Base-by-base conservation (phyloP, 2,888 invertebrate genomes). In the Xanthorhoe spadicearia region DNA sequence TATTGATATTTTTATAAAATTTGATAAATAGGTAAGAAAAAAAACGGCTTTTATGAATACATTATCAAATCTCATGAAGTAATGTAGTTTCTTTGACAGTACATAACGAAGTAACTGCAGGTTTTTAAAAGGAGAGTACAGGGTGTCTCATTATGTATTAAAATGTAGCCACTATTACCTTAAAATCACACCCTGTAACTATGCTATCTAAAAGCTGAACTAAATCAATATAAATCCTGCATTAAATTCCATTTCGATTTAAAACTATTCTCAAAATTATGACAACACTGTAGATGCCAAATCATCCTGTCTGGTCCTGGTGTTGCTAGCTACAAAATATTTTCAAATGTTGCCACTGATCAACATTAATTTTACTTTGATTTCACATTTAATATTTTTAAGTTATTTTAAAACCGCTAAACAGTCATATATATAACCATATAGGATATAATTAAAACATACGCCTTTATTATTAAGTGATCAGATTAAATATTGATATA, bases 391-490 rank as follows among this genome's bases (percentile, higher is more conserved):
- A 43, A 35, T 62, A 57, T 43, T 23, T 61, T 55, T 13, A 28
- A 32, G 17, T 60, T 65, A 51, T 17, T 59, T 59, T 52, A 54
- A 59, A 64, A 64, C 64, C 58, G 54, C 64, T 64, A 59, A 64
- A 64, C 53, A 54, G 58, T 64, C 64, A 63, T 63, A 63, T 63
- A 63, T 23, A 23, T 1, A 52, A 63, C 53, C 52, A 10, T 46
- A 19, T 32, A 28, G 2, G 15, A 43, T 19, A 43, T 43, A 43
- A 10, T 13, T 38, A 13, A 13, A 43, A 43, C 4, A 4, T 43
- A 43, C 38, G 38, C 13, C 13, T 43, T 43, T 13, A 32, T 6
- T 13, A 13, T 13, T 43, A 10, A 43, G 13, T 43, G 3, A 43
- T 13, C 13, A n/a, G n/a, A n/a, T n/a, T n/a, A n/a, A n/a, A n/a